These are phyloP conservation scores for Forbesichthys papilliferus DNA, from an alignment of 2,113 vertebrate species.

Conservation along the genomic window DNA sequence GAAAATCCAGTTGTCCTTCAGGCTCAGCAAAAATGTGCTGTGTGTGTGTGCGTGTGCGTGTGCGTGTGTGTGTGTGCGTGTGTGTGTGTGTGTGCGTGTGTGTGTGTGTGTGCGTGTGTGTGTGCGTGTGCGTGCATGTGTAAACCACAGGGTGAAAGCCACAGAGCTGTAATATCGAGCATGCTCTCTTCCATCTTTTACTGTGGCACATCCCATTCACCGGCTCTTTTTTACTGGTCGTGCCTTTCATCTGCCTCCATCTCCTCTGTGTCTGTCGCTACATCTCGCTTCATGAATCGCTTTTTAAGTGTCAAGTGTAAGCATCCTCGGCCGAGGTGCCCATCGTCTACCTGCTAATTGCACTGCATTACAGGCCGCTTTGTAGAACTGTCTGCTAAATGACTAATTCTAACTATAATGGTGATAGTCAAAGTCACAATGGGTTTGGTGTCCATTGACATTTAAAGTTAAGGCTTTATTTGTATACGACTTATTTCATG, in stretches of 20 bases:
- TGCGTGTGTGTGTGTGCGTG: not conserved
- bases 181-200: not conserved
- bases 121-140: no score
- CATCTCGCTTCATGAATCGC: not conserved
- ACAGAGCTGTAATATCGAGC: not conserved
- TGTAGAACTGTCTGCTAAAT: no score
- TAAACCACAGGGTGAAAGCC: not conserved
- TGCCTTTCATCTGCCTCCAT: not conserved
- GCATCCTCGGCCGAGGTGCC: no score
- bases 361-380: no score
- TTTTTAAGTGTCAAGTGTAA: no score
- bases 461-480: no score
- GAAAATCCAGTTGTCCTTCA: slow-evolving; percentile 64
- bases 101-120: not conserved
- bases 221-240: not conserved
- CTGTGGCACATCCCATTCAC: not conserved
- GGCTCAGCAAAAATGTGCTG: slow-evolving; percentile 48
- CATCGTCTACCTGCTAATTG: no score
- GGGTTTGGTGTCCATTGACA: no score
- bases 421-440: no score
- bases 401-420: no score
- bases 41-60: slow-evolving; percentile 40
- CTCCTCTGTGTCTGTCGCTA: slow-evolving; percentile 4
- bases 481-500: no score
- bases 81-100: no score